phyloP scores from a whole-genome alignment of 2,113 vertebrate species.

The Rhabdornis inornatus region DNA sequence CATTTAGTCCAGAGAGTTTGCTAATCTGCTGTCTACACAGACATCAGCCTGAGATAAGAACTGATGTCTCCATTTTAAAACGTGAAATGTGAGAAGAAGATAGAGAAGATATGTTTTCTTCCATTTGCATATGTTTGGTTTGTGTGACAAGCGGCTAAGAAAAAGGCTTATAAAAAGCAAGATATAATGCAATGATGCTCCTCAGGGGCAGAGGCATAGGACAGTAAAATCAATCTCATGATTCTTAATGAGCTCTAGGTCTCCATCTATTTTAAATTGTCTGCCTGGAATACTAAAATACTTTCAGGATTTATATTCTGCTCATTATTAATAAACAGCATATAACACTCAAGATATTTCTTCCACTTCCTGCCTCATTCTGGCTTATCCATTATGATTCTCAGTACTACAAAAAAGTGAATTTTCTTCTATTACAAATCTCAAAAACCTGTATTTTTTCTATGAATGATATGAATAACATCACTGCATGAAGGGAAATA shows the following conservation, averaged over 20 bases:
- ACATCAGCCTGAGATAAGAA: slow-evolving; percentile 6
- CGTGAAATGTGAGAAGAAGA: slow-evolving; percentile 13
- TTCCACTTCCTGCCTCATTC: slow-evolving; percentile 7
- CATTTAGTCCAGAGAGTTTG: slow-evolving; percentile 3
- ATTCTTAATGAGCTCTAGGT: slow-evolving; percentile 36
- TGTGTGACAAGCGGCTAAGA: not conserved
- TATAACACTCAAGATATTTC: not conserved
- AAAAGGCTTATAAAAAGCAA: slow-evolving; percentile 16
- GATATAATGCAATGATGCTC: not conserved
- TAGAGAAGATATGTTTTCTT: not conserved
- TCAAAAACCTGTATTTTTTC: not conserved
- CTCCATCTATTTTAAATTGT: slow-evolving; percentile 37
- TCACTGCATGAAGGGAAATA: not conserved
- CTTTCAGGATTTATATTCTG: slow-evolving; percentile 1
- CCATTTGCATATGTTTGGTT: not conserved
- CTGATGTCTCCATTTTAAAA: slow-evolving; percentile 6
- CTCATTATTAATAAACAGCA: slow-evolving; percentile 25
- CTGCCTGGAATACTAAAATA: slow-evolving; percentile 32
- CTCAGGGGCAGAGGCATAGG: not conserved
- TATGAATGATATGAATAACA: not conserved
- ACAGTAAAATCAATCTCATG: slow-evolving; percentile 3
- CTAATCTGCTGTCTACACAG: not conserved
- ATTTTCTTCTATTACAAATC: not conserved
- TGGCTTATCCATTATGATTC: not conserved
- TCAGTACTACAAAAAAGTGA: not conserved